These are phyloP conservation scores for Tupiocoris notatus DNA, from an alignment of 2,888 invertebrate genomes.

Conservation along the genomic window DNA sequence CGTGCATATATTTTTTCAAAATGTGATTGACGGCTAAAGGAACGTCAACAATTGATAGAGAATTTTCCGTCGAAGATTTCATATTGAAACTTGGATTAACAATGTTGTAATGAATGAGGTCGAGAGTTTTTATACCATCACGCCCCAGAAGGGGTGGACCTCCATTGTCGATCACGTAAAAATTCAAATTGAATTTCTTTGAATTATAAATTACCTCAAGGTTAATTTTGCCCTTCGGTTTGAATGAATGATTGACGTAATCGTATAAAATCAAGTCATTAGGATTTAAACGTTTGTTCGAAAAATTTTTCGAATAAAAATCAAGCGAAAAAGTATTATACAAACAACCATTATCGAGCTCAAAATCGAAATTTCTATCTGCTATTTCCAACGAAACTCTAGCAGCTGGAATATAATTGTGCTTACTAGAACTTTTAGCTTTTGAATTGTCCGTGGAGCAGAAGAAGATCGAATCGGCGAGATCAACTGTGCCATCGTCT, in stretches of 20 bases:
- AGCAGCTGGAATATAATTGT: background rate
- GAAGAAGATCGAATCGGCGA: background rate
- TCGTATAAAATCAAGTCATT: slow-evolving; percentile 20
- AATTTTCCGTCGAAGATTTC: background rate
- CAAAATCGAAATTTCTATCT: background rate
- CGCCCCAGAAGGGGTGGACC: slow-evolving; percentile 3
- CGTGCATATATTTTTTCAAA: background rate
- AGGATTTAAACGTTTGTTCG: background rate
- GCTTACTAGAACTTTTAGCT: background rate
- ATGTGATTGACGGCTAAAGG: background rate
- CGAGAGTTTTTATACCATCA: background rate
- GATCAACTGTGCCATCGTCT: background rate
- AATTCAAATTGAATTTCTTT: background rate
- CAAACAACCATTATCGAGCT: slow-evolving; percentile 11
- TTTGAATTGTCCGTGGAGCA: slow-evolving; percentile 2
- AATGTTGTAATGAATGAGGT: background rate
- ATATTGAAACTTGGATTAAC: background rate
- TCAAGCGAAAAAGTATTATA: slow-evolving; percentile 16
- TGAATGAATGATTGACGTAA: slow-evolving; percentile 1
- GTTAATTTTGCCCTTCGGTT: slow-evolving; percentile 11
- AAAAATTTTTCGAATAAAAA: slow-evolving; percentile 13
- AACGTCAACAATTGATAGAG: background rate
- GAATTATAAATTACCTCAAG: background rate
- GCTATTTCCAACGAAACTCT: background rate
- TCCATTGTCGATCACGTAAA: slow-evolving; percentile 14